Evolutionary conservation across 2,888 invertebrate genomes (phyloP).

Genomic region (Alentia gelatinosa): DNA sequence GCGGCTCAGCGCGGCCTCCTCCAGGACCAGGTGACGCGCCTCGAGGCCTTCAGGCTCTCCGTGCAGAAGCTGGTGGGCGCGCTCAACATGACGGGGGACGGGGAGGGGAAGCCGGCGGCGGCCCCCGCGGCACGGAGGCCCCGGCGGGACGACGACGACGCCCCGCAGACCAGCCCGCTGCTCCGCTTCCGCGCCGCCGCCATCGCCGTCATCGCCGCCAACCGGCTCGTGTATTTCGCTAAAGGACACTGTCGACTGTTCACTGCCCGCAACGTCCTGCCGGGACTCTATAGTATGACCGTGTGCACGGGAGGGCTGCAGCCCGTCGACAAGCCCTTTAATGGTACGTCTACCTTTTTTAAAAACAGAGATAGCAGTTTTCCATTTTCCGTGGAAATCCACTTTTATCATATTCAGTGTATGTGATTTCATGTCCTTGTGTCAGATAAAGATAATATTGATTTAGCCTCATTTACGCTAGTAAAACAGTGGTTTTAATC

Average conservation of each 20-base stretch:
- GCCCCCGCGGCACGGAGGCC: slow-evolving; percentile 45
- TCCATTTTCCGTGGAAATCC: no score
- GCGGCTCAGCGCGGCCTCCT: slow-evolving; percentile 72
- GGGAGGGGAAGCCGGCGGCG: slow-evolving; percentile 20
- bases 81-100: not conserved
- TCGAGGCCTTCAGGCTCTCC: slow-evolving; percentile 73
- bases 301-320: slow-evolving; percentile 73
- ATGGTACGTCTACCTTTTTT: no score
- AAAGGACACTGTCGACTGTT: slow-evolving; percentile 69
- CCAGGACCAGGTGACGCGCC: slow-evolving; percentile 72
- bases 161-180: slow-evolving; percentile 61
- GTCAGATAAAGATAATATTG: no score
- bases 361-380: no score
- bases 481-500: no score
- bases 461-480: no score
- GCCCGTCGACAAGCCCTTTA: slow-evolving; percentile 60
- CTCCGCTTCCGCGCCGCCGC: slow-evolving; percentile 74
- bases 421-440: no score
- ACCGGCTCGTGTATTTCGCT: slow-evolving; percentile 70
- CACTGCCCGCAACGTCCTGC: slow-evolving; percentile 70
- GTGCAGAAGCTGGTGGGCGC: slow-evolving; percentile 53
- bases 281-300: slow-evolving; percentile 69
- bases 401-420: no score
- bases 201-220: slow-evolving; percentile 76
- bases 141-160: slow-evolving; percentile 60